Evolutionary conservation across 2,797 vertebrate genomes (phyloP).

Genomic region (Galago senegalensis): DNA sequence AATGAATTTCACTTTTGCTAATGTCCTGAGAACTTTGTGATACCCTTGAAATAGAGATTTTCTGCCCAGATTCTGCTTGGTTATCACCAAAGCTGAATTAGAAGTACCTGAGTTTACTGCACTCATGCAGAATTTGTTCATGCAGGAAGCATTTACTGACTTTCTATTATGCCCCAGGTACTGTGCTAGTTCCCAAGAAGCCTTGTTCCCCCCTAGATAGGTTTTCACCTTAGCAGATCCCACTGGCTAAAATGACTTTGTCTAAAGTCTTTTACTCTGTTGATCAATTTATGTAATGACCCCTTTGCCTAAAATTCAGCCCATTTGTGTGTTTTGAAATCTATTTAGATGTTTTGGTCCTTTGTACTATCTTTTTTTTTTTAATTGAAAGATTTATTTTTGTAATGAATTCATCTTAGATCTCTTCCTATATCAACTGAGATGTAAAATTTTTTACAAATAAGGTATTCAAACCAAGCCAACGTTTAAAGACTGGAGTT

Average conservation of each 20-base stretch:
- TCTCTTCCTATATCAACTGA: not conserved
- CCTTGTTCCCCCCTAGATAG: not conserved
- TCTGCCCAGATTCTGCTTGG: not conserved
- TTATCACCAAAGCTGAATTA: not conserved
- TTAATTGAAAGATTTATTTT: conserved; percentile 6
- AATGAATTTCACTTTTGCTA: conserved; percentile 32
- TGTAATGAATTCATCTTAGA: not conserved
- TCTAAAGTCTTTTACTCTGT: not conserved
- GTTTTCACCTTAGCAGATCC: not conserved
- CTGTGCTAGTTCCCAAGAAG: not conserved
- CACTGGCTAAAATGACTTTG: not conserved
- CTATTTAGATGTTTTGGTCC: not conserved
- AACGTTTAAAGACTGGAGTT: not conserved
- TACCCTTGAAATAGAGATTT: not conserved
- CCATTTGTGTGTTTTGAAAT: not conserved
- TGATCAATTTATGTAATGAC: not conserved
- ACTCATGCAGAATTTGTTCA: not conserved
- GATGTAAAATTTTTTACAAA: not conserved
- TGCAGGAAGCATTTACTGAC: not conserved
- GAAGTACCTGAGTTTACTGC: not conserved
- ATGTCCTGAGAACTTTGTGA: not conserved
- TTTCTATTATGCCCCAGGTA: not conserved
- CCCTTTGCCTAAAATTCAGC: conserved; percentile 10
- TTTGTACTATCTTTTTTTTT: not conserved
- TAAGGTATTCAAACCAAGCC: not conserved